Base-by-base conservation (phyloP, 2,797 vertebrate species). In the Australoheros facetus region DNA sequence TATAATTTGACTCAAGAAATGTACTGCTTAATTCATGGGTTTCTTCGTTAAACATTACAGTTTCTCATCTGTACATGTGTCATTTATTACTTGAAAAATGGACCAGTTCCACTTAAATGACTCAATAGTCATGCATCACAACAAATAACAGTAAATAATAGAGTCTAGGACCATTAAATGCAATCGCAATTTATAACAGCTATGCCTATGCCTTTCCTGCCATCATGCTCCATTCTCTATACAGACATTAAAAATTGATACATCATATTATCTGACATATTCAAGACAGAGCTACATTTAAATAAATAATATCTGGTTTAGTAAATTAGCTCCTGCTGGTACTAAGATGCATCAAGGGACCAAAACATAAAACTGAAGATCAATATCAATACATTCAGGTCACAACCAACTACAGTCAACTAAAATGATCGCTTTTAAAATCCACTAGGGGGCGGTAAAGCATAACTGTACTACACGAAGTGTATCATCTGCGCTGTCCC, bases 381-480 rank as follows among this genome's bases (percentile, higher is more conserved):
- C 3, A 37, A 53, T 21, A 8, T 7, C 1, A 14, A 37, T 3
- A 14, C 77, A 30, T 39, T 2, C 60, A 34, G 60, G 37, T 9
- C 10, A 60, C 4, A 60, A 58, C 12, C 7, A 30, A 19, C 55
- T 56, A 75, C 45, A 60, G 21, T 8, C 6, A 64, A 56, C 37
- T 58, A 66, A 5, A 59, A 48, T 23, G 19, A 37, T 72, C 5
- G 23, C 4, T 42, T n/a, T 16, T 4, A 32, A 9, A 34, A 32
- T 76, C 91, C 94, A 92, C 85, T 30, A 91, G 92, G 56, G 84
- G 93, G 92, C 78, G 88, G 82, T 81, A 87, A 9, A 90, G 28
- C 13, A 66, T 77, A 79, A 75, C 26, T 73, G 78, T 87, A 4
- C 26, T 13, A 7, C 64, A 80, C 26, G 48, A n/a, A 59, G 19